Evolutionary conservation across 2,797 vertebrate genomes (phyloP).

Genomic region (Amniataba percoides): DNA sequence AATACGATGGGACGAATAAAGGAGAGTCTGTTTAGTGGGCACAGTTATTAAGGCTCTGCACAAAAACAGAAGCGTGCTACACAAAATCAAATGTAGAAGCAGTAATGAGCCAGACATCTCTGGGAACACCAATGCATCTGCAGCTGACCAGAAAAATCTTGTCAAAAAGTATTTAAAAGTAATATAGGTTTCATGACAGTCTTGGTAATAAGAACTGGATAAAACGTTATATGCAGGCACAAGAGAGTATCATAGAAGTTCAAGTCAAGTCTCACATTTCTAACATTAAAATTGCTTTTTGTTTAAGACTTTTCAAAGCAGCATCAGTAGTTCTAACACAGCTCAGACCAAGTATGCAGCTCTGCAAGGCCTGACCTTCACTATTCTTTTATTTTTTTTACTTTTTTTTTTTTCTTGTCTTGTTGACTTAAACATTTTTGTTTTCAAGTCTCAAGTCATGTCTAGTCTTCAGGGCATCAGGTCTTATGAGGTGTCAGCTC

Average conservation of each 20-base stretch:
- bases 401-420: neutral
- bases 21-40: neutral
- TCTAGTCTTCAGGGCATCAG: neutral
- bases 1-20: conserved; percentile 7
- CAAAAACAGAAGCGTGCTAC: neutral
- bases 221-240: neutral
- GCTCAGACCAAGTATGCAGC: neutral
- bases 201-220: neutral
- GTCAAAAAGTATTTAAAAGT: too few species aligned
- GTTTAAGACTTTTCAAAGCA: too few species aligned
- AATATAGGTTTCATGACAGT: too few species aligned
- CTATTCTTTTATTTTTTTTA: neutral
- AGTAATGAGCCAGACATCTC: neutral
- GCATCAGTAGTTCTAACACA: too few species aligned
- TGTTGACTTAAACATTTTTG: neutral
- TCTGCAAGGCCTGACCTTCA: neutral
- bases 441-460: neutral
- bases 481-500: neutral
- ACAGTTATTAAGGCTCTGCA: neutral
- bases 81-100: neutral
- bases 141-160: too few species aligned
- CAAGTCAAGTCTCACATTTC: neutral
- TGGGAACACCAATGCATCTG: neutral
- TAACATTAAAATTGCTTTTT: too few species aligned
- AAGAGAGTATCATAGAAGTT: neutral